Percentiles rank a stretch among this genome's conserved stretches.
Conservation (phyloP, 2,888 invertebrate genomes). For the Drosophila hamatofila region DNA sequence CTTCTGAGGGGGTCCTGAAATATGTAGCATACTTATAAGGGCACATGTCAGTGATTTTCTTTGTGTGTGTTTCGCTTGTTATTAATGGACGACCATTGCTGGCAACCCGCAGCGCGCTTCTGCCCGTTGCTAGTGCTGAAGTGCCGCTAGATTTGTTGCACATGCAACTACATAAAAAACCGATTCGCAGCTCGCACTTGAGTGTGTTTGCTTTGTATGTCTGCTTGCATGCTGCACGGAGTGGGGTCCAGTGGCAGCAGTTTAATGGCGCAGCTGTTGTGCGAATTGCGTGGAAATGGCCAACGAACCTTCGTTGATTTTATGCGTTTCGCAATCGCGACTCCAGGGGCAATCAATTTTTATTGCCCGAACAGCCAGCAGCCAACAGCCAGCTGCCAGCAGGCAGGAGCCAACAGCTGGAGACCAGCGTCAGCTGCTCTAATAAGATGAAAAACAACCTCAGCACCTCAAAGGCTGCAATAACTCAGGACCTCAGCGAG, state of each 20-base stretch:
- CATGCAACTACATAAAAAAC: conserved; percentile 29
- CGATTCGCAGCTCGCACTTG: conserved; percentile 29
- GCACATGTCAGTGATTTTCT: conserved; percentile 33
- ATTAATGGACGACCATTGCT: conserved; percentile 51
- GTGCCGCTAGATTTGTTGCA: conserved; percentile 32
- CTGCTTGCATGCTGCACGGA: conserved; percentile 5
- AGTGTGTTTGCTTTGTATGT: conserved; percentile 9
- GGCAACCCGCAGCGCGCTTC: conserved; percentile 23
- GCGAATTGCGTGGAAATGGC: conserved; percentile 58
- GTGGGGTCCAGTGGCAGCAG: conserved; percentile 20
- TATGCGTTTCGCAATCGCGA: conserved; percentile 57
- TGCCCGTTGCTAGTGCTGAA: no score
- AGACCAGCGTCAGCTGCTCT: conserved; percentile 15
- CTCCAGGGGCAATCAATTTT: conserved; percentile 66
- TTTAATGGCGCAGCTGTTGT: conserved; percentile 39
- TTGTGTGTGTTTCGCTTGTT: conserved; percentile 18
- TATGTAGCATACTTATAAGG: conserved; percentile 49
- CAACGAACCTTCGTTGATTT: conserved; percentile 56
- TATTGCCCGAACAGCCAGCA: conserved; percentile 35
- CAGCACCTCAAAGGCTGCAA: background rate
- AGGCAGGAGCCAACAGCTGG: conserved; percentile 14
- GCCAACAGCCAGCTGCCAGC: background rate
- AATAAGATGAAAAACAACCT: conserved; percentile 34
- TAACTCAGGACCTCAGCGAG: background rate
- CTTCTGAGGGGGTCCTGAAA: background rate